A percentile compares a stretch with the other conserved stretches of the same genome.
Conservation (phyloP, 2,797 vertebrate genomes). For the Amphiprion clarkii region DNA sequence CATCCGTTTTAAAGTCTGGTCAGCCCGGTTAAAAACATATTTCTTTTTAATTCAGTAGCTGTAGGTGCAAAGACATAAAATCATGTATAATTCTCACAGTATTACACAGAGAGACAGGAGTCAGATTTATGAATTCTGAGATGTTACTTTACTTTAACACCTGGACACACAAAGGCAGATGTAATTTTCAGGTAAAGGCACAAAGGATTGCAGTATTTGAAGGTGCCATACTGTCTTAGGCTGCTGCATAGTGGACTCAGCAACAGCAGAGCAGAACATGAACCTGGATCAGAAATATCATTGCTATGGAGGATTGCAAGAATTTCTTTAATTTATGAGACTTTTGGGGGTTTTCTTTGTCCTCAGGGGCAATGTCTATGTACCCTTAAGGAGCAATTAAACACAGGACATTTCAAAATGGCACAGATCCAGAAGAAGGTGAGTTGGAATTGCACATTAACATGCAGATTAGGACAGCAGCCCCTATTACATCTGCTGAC, state of each 20-base stretch:
- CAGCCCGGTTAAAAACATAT: neutral
- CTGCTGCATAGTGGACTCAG: neutral
- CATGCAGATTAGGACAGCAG: constrained; percentile 11
- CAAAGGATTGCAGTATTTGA: neutral
- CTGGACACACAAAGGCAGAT: neutral
- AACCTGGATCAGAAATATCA: neutral
- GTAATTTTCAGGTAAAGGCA: neutral
- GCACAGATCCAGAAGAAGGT: no score
- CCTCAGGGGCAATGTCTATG: neutral
- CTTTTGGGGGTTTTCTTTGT: neutral
- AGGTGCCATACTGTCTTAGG: neutral
- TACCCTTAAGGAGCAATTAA: neutral
- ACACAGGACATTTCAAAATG: neutral
- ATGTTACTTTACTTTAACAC: neutral
- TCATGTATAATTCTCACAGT: neutral
- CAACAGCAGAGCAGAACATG: neutral
- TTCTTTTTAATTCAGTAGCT: neutral
- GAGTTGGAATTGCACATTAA: neutral
- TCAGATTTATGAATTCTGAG: neutral
- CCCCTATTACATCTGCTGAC: neutral
- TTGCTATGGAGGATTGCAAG: neutral
- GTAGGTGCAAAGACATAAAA: neutral
- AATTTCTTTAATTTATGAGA: neutral
- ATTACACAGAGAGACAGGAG: neutral
- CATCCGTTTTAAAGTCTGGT: constrained; percentile 5